Conservation (phyloP, 2,888 invertebrate species). For the Eupeodes latifasciatus region DNA sequence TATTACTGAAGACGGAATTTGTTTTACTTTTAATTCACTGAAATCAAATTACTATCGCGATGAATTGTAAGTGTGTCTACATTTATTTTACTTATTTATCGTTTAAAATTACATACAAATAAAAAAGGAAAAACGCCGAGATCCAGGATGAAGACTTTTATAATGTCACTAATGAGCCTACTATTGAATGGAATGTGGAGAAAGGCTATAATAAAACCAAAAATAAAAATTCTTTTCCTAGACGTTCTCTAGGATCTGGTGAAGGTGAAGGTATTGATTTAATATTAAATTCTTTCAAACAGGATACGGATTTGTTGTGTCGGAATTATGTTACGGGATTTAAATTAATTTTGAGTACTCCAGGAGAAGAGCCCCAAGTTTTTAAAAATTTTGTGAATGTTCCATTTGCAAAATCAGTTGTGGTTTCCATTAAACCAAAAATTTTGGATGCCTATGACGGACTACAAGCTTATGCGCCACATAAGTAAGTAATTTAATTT, state of each 20-base stretch:
- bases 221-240: neutral
- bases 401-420: neutral
- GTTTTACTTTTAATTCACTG: neutral
- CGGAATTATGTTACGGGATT: neutral
- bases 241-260: neutral
- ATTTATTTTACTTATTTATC: no score
- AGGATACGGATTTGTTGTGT: neutral
- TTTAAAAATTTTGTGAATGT: neutral
- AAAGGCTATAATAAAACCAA: neutral
- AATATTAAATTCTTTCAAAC: neutral
- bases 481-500: neutral
- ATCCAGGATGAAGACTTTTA: neutral
- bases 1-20: constrained; percentile 1
- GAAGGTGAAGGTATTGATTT: neutral
- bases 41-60: neutral
- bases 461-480: neutral
- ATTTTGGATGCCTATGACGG: neutral
- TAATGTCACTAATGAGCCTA: no score
- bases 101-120: no score
- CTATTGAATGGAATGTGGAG: neutral
- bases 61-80: neutral
- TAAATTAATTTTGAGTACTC: neutral
- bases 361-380: neutral
- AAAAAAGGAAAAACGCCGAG: neutral
- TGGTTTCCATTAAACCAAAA: neutral